These are phyloP conservation scores for Mirza zaza DNA, from an alignment of 2,113 vertebrate species.

Conservation along the genomic window DNA sequence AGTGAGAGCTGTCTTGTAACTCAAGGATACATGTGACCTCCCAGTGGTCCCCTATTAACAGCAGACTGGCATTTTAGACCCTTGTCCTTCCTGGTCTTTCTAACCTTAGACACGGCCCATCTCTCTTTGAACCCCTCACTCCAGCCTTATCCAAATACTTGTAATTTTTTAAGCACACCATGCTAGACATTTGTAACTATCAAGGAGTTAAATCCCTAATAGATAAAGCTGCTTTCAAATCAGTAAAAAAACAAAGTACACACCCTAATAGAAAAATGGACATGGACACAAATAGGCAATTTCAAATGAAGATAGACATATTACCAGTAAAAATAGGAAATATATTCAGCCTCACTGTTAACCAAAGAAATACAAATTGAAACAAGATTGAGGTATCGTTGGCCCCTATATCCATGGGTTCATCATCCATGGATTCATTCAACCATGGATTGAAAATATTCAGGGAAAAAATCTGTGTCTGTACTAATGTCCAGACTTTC, in stretches of 20 bases:
- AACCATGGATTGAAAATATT: neutral
- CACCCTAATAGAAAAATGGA: neutral
- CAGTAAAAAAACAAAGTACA: constrained; percentile 6
- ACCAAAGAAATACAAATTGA: constrained; percentile 3
- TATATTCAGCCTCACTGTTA: neutral
- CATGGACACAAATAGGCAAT: neutral
- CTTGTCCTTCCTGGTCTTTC: neutral
- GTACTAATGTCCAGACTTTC: neutral
- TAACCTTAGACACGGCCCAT: neutral
- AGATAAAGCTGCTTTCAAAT: constrained; percentile 14
- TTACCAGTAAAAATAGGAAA: neutral
- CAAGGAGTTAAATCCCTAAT: neutral
- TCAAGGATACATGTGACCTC: neutral
- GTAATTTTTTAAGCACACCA: neutral
- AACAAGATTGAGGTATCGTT: neutral
- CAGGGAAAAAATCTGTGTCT: neutral
- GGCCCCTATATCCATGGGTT: neutral
- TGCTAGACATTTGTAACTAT: neutral
- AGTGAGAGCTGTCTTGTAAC: neutral
- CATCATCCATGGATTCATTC: neutral
- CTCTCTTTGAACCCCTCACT: neutral
- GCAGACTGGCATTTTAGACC: neutral
- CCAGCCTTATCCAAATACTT: neutral
- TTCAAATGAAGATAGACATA: constrained; percentile 6
- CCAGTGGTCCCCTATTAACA: neutral